phyloP scores from a whole-genome alignment of 2,113 vertebrate genomes.

The Corythoichthys intestinalis region DNA sequence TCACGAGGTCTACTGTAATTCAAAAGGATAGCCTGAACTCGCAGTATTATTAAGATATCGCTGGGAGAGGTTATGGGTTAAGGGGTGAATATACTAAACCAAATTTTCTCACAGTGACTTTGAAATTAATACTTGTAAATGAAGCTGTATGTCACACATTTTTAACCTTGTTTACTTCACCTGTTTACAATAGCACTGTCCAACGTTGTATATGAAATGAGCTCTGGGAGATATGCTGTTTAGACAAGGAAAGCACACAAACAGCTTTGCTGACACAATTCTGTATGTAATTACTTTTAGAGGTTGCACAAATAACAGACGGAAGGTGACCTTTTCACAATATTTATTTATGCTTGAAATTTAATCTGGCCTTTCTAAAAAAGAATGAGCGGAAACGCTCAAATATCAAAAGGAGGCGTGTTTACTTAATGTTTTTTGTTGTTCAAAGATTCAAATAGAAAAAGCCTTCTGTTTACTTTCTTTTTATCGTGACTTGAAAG shows the following conservation, averaged over 20 bases:
- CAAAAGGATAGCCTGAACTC: conserved; percentile 3
- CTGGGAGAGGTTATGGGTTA: neutral
- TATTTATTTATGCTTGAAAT: conserved; percentile 72
- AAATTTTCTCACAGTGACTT: neutral
- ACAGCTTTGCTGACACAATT: conserved; percentile 59
- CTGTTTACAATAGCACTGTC: conserved; percentile 43
- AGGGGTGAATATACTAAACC: neutral
- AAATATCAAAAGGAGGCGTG: conserved; percentile 45
- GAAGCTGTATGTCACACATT: conserved; percentile 22
- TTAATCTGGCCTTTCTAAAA: conserved; percentile 64
- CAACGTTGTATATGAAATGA: conserved; percentile 58
- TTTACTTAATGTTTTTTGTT: conserved; percentile 24
- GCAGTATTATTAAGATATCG: neutral
- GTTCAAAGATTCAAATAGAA: neutral
- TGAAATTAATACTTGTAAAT: conserved; percentile 29
- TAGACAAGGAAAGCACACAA: conserved; percentile 62
- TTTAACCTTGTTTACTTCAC: conserved; percentile 42
- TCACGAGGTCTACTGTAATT: conserved; percentile 30
- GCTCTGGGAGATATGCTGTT: conserved; percentile 56
- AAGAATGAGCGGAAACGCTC: conserved; percentile 44
- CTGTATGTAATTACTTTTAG: conserved; percentile 71
- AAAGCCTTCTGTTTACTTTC: neutral
- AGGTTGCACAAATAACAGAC: conserved; percentile 74
- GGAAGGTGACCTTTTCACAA: conserved; percentile 72
- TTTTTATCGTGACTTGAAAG: neutral